Base-by-base conservation (phyloP, 2,888 invertebrate species). In the Dexiosoma caninum region DNA sequence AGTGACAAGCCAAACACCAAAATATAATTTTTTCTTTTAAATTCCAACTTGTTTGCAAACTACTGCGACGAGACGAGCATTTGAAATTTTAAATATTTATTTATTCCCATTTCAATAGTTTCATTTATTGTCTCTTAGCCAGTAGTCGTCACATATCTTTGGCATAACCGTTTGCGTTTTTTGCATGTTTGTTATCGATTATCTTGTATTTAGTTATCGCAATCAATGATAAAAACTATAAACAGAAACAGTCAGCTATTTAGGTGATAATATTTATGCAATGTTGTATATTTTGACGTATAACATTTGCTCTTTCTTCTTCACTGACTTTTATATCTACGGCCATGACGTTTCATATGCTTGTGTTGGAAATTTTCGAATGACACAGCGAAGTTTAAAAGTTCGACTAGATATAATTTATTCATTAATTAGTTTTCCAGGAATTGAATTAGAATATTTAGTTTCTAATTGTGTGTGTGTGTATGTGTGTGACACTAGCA, bases 191-290 rank as follows among this genome's bases (percentile, higher is more conserved):
- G 12, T 67, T 78, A 75, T 75, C 79, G 80, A 76, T 71, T 76
- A 80, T 71, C 76, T 71, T 70, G 75, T 75, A 16, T 53, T 12
- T 59, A 21, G 64, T 70, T 75, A 80, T 80, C 79, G 53, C 69
- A 42, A 70, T 77, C 57, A 49, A 32, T 64, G 70, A 77, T 70
- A 57, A 76, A n/a, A 62, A 69, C 27, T 53, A 14, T 53, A 27
- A 64, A 37, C 37, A 66, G 6, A 49, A 37, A 66, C 55, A 35
- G 14, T n/a, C 64, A 66, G 37, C 19, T 66, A 14, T 72, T 62
- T 57, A 14, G 35, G 14, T 66, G 42, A 74, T 74, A 55, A 23
- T 23, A 46, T 55, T 74, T 46, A 14, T 64, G 19, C 35, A 69
- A n/a, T 69, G 30, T 9, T 55, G 7, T 70, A 14, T 16, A 62